A percentile compares a stretch with the other conserved stretches of the same genome.
Conservation (phyloP, 92 coral and sea anemone species). For the Porites lobata region DNA sequence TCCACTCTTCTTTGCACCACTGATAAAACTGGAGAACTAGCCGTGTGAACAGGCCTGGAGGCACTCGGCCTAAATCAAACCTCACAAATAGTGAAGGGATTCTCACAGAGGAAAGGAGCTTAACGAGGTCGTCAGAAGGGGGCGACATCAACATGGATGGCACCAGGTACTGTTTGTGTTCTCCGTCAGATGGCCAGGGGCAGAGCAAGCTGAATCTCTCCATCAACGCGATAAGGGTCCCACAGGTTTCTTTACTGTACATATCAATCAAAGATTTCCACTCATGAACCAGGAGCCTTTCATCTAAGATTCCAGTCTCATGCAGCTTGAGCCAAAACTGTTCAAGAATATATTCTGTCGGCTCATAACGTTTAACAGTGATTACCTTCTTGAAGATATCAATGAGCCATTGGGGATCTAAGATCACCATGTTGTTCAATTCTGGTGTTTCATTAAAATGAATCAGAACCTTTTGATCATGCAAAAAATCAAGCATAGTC, state of each 20-base stretch:
- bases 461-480: slow-evolving; percentile 59
- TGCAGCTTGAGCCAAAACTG: slow-evolving; percentile 53
- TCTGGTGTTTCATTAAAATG: slow-evolving; percentile 47
- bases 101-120: slow-evolving; percentile 4
- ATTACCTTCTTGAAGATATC: slow-evolving; percentile 59
- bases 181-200: not conserved
- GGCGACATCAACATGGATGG: slow-evolving; percentile 61
- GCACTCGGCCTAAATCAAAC: slow-evolving; percentile 47
- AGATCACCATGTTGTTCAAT: slow-evolving; percentile 37
- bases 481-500: slow-evolving; percentile 53
- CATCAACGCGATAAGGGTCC: slow-evolving; percentile 44
- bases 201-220: slow-evolving; percentile 55
- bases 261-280: slow-evolving; percentile 25
- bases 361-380: slow-evolving; percentile 46
- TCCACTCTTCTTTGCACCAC: slow-evolving; percentile 47
- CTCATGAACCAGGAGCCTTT: slow-evolving; percentile 29
- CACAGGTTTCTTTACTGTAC: slow-evolving; percentile 17
- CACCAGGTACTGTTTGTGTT: slow-evolving; percentile 36
- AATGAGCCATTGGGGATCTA: slow-evolving; percentile 73
- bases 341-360: slow-evolving; percentile 1
- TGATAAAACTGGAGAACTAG: slow-evolving; percentile 18
- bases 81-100: slow-evolving; percentile 44
- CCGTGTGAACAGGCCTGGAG: slow-evolving; percentile 64
- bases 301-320: slow-evolving; percentile 44
- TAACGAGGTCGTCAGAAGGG: slow-evolving; percentile 1